Percentiles rank a stretch among this genome's conserved stretches.
phyloP scores from a whole-genome alignment of 2,113 vertebrate species.

The Mesocricetus auratus region DNA sequence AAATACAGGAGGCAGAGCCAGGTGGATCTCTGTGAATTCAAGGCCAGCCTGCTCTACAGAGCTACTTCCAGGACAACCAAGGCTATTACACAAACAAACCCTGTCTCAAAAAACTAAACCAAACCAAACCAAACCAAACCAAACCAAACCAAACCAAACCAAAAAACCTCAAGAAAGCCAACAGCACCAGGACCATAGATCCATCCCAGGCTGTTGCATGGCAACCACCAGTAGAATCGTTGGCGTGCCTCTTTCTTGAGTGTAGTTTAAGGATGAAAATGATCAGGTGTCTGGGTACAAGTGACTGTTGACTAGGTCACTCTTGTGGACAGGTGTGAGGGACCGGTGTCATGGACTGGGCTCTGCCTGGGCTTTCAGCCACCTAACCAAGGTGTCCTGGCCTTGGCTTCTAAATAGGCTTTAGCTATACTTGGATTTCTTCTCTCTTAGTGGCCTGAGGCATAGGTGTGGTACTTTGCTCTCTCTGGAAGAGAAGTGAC shows the following conservation, averaged over 20 bases:
- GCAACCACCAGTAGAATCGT: rapidly evolving
- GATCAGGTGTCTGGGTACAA: neutral
- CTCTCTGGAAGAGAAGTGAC: neutral
- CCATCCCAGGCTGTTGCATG: neutral
- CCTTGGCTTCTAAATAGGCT: neutral
- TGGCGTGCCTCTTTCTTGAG: neutral
- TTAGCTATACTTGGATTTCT: neutral
- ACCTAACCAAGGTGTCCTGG: neutral
- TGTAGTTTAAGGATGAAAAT: neutral
- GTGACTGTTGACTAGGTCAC: neutral
- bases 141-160: neutral
- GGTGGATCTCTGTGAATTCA: too few species aligned
- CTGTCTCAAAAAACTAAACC: neutral
- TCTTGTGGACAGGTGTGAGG: neutral
- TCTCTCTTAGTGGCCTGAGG: slow-evolving; percentile 3
- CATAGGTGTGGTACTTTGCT: neutral
- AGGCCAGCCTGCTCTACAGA: neutral
- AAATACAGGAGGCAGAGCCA: neutral
- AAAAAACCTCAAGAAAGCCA: neutral
- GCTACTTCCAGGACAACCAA: neutral
- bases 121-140: neutral
- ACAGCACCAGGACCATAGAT: rapidly evolving
- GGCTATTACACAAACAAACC: neutral
- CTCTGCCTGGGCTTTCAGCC: neutral
- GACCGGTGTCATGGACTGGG: neutral